Evolutionary conservation across 1,140 invertebrate species (phyloP).

Genomic region (Trinorchestia longiramus): DNA sequence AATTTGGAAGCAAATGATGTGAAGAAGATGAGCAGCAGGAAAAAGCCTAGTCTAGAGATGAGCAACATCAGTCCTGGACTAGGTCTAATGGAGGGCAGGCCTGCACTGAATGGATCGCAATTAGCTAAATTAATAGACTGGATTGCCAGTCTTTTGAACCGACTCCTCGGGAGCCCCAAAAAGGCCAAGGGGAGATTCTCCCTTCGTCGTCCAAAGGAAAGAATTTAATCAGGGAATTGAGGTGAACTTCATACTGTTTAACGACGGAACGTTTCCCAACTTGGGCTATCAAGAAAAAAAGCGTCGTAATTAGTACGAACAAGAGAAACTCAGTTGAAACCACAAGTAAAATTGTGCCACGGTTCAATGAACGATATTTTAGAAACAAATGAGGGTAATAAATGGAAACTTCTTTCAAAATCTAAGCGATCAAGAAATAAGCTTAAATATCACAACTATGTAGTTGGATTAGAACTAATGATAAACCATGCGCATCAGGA

Average conservation of each 20-base stretch:
- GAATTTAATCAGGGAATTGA: constrained; percentile 9
- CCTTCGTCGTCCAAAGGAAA: not conserved
- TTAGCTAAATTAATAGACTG: constrained; percentile 39
- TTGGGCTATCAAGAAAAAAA: not conserved
- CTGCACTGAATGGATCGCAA: constrained; percentile 36
- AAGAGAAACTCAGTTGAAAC: not conserved
- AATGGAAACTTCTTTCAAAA: not conserved
- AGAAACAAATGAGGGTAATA: not conserved
- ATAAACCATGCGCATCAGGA: too few relatives aligned
- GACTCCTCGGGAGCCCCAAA: constrained; percentile 16
- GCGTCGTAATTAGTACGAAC: not conserved
- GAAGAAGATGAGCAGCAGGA: not conserved
- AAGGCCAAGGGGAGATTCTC: not conserved
- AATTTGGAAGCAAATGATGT: not conserved
- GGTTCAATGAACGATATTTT: not conserved
- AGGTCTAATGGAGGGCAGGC: constrained; percentile 8
- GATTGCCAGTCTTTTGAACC: not conserved
- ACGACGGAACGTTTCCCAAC: not conserved
- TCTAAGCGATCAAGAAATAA: not conserved
- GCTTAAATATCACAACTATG: not conserved
- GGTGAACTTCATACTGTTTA: constrained; percentile 1
- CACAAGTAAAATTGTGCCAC: not conserved
- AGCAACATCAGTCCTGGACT: not conserved
- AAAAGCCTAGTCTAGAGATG: not conserved
- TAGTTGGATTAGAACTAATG: too few relatives aligned